Evolutionary conservation across 2,888 invertebrate species (phyloP), one percentile per base, ranked within the genome.

Genomic region (Dynastes grantii): DNA sequence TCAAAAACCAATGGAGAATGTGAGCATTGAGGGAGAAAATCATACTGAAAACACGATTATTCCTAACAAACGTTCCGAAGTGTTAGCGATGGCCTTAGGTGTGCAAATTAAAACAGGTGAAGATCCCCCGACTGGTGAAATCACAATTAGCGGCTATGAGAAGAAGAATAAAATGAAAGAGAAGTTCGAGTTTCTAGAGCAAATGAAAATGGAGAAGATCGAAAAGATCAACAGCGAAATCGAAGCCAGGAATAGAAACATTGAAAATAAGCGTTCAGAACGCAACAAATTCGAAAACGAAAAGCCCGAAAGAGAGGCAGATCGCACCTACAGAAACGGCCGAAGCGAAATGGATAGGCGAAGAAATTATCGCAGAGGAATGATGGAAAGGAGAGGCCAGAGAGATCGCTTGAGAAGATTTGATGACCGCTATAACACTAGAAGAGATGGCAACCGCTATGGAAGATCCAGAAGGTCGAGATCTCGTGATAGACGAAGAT

Each of bases 41-140:
- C 5, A 32, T 2, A 16, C 37, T 55, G 81, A 80, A 29, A 79
- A 82, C 76, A 75, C 80, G 13, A 78, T 81, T 9, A 51, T 80
- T 3, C 76, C 79, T 16, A 83, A 83, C 76, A 81, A 81, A 61
- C 78, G 81, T 2, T 83, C 82, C 4, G 90, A 91, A 64, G 90
- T 90, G 75, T 86, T 92, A 81, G 92, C 92, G 0, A 86, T 90
- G 81, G 92, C 92, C 2, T 87, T 92, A 37, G 93, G 89, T 1
- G 89, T 89, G 1, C 88, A 88, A 79, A 86, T 88, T 22, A 89
- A 89, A 83, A 88, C 87, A 0, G 89, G 88, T 0, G 87, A 88
- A 75, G 88, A 89, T 81, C 84, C 85, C 5, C 87, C 88, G 0
- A 85, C 85, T 0, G 87, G 86, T 1, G 87, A 87, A 61, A 85